Base-by-base conservation (phyloP, 1,140 invertebrate genomes). In the Drosophila orosa region DNA sequence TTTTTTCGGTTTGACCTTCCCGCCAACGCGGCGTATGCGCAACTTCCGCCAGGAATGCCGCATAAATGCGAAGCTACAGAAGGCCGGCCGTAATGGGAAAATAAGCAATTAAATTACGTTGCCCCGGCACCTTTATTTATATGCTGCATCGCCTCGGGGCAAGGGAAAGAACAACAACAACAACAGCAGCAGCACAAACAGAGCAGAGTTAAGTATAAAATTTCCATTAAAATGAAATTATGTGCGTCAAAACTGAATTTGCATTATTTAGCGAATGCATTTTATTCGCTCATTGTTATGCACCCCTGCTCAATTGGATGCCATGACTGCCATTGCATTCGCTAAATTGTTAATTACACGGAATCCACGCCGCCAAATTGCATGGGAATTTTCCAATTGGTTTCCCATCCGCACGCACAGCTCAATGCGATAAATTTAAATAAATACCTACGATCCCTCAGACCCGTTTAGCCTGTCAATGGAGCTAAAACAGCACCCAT, bases 281-380 rank as follows among this genome's bases (percentile, higher is more conserved):
- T 44, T 40, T 45, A 59, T 39, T 69, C 57, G 22, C 37, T 37
- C 40, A 61, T 48, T 60, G 62, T 47, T 72, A 37, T 69, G 67
- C 63, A 57, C 47, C 67, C 65, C 67, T 27, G 31, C 44, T 47
- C 27, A 59, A 48, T 33, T 52, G 57, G n/a, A 27, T 54, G 48
- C 19, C 22, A 60, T 54, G 39, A 68, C 69, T 63, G 58, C 52
- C 61, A 40, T 50, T 78, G 61, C 75, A 72, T 71, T 72, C 68
- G 79, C 71, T 83, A 82, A 87, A 87, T 86, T 82, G 82, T 86
- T 86, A 87, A 86, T 87, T 86, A 71, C 78, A 87, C 61, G 65
- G 65, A 60, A 86, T 81, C 67, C 45, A 71, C 65, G 52, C 27
- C 8, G 31, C 33, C 47, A 76, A 68, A 76, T 77, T 77, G 63